These are phyloP conservation scores for Orchestia grillus DNA, from an alignment of 1,140 invertebrate species.

Conservation along the genomic window DNA sequence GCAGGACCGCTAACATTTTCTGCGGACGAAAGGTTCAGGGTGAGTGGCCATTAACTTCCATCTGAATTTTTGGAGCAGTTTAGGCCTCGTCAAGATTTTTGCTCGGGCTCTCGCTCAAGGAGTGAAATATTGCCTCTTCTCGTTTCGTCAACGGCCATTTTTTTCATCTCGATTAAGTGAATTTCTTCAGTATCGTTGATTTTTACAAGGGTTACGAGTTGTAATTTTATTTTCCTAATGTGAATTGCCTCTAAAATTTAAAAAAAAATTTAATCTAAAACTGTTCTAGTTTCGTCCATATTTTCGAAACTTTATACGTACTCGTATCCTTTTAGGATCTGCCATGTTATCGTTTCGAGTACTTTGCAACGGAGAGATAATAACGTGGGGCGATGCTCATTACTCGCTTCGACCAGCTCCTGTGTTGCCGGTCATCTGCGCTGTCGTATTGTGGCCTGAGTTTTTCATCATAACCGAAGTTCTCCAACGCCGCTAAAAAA, in stretches of 20 bases:
- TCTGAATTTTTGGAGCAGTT: background rate
- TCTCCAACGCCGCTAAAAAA: background rate
- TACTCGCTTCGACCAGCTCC: background rate
- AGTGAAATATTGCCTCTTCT: background rate
- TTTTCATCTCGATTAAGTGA: background rate
- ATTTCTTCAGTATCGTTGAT: background rate
- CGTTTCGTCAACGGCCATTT: background rate
- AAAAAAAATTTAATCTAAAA: background rate
- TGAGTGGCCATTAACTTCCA: slow-evolving; percentile 69
- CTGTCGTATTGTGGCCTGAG: background rate
- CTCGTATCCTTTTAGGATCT: background rate
- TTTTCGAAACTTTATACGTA: background rate
- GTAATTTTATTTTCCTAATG: background rate
- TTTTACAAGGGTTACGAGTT: background rate
- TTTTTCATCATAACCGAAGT: background rate
- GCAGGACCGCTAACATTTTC: slow-evolving; percentile 84
- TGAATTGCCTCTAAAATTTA: background rate
- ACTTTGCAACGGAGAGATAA: background rate
- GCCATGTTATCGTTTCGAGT: background rate
- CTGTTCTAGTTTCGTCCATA: background rate
- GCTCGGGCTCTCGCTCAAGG: background rate
- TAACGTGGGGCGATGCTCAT: too few relatives aligned
- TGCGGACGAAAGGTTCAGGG: slow-evolving; percentile 84
- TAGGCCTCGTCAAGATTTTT: background rate
- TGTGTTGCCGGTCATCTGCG: background rate